Percentiles rank a stretch among this genome's conserved stretches.
Conservation (phyloP, 2,797 vertebrate genomes). For the Coreius guichenoti region DNA sequence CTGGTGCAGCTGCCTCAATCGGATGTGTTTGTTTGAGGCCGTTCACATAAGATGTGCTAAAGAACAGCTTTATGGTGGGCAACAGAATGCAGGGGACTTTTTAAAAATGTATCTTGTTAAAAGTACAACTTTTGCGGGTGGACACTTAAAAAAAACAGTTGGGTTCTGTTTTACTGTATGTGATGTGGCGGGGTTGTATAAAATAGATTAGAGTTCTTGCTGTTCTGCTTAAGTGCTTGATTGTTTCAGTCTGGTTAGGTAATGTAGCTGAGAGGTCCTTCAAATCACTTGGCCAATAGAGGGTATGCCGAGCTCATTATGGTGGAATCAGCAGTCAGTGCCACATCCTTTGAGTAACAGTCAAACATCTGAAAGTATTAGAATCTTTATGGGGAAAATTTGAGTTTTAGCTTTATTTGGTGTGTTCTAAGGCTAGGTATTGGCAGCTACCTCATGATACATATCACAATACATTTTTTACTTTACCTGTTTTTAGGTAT, state of each 20-base stretch:
- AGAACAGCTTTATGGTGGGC: not conserved
- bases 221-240: constrained; percentile 27
- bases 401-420: not conserved
- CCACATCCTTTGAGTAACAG: constrained; percentile 11
- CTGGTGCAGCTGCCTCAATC: not conserved
- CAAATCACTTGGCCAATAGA: constrained; percentile 17
- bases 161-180: constrained; percentile 32
- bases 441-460: no score
- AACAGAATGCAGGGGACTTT: not conserved
- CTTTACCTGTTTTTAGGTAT: not conserved
- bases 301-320: constrained; percentile 10
- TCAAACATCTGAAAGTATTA: not conserved
- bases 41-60: not conserved
- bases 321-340: constrained; percentile 1
- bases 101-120: not conserved
- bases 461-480: not conserved
- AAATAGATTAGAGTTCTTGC: constrained; percentile 17
- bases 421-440: not conserved
- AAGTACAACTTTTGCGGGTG: not conserved
- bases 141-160: not conserved
- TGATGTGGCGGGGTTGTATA: constrained; percentile 13
- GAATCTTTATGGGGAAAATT: not conserved
- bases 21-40: not conserved
- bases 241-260: constrained; percentile 27
- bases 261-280: constrained; percentile 39